A percentile compares a stretch with the other conserved stretches of the same genome.
phyloP scores from a whole-genome alignment of 2,888 invertebrate species.

The Girardia tigrina region DNA sequence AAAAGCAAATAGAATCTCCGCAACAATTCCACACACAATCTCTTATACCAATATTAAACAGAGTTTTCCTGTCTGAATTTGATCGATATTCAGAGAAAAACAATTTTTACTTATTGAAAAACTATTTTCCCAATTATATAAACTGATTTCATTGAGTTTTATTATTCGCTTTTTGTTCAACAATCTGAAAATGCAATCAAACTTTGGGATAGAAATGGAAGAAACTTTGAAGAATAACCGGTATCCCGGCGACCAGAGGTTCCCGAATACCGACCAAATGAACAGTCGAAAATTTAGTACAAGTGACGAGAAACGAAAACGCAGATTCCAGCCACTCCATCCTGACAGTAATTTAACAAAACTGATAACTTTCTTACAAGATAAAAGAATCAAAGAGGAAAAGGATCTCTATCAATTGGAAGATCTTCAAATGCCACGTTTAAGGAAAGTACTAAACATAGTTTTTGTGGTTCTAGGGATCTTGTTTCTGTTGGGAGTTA shows the following conservation, averaged over 20 bases:
- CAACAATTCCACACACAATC: no score
- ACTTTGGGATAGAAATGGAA: background rate
- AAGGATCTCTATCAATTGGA: constrained; percentile 16
- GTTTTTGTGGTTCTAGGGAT: background rate
- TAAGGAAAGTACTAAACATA: background rate
- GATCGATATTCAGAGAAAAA: constrained; percentile 11
- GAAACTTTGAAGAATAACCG: background rate
- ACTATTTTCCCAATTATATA: background rate
- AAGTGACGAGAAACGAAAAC: background rate
- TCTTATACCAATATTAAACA: no score
- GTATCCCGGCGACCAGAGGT: background rate
- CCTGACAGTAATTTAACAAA: background rate
- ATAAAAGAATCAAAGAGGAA: constrained; percentile 2
- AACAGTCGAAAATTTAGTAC: constrained; percentile 5
- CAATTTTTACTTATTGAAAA: background rate
- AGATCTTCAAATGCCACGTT: background rate
- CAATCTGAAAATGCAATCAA: background rate
- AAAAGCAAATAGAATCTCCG: no score
- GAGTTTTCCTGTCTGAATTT: no score
- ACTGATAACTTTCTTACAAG: background rate
- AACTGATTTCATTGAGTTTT: background rate
- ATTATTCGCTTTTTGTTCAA: background rate
- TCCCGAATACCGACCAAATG: background rate
- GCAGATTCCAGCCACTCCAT: background rate
- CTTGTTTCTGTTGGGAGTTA: background rate